Evolutionary conservation across 2,888 invertebrate genomes (phyloP).

Genomic region (Diarsia mendica): DNA sequence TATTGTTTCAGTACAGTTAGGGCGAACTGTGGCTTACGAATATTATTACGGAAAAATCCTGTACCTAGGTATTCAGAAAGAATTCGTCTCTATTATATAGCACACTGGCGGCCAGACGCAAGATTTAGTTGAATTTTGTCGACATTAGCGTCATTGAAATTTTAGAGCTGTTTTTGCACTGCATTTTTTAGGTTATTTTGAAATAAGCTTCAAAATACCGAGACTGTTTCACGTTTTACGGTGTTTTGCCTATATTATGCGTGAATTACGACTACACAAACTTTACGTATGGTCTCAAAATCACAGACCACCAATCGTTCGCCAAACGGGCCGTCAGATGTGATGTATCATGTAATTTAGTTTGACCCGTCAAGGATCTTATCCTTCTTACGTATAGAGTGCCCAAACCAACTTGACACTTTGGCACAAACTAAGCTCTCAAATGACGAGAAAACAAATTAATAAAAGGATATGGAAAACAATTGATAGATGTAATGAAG

Average conservation of each 20-base stretch:
- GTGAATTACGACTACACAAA: neutral
- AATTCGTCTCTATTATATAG: neutral
- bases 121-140: neutral
- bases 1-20: constrained; percentile 4
- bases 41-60: neutral
- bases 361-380: constrained; percentile 41
- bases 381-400: constrained; percentile 23
- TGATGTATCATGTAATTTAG: constrained; percentile 44
- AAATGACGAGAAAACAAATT: neutral
- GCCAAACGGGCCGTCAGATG: constrained; percentile 11
- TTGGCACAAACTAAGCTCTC: neutral
- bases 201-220: neutral
- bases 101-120: neutral
- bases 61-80: neutral
- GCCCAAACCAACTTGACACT: constrained; percentile 14
- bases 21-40: neutral
- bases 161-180: neutral
- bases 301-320: neutral
- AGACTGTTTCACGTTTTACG: fast-evolving
- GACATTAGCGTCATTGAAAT: constrained; percentile 2
- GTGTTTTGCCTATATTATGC: neutral
- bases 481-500: too few relatives aligned
- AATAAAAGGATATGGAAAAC: too few relatives aligned
- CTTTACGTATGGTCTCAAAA: neutral
- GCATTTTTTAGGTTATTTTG: neutral